A percentile compares a stretch with the other conserved stretches of the same genome.
Evolutionary conservation across 2,888 invertebrate genomes (phyloP).

Genomic region (Cataglyphis rosenhaueri): DNA sequence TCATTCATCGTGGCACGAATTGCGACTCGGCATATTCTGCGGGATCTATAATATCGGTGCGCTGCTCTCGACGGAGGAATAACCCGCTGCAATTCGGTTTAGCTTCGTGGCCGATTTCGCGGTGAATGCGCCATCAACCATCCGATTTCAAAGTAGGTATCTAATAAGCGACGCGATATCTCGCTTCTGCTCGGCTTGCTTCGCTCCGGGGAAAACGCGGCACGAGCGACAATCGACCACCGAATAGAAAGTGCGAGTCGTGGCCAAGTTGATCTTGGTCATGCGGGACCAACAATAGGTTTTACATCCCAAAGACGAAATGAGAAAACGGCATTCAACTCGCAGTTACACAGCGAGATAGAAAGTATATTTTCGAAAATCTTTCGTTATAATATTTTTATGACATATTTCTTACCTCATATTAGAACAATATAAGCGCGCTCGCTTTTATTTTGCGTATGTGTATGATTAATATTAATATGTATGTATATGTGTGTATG

Average conservation of each 20-base stretch:
- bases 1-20: constrained; percentile 73
- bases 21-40: constrained; percentile 59
- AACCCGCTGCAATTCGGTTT: constrained; percentile 55
- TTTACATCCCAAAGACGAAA: constrained; percentile 45
- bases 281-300: constrained; percentile 57
- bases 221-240: constrained; percentile 55
- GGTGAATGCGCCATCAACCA: constrained; percentile 50
- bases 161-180: constrained; percentile 58
- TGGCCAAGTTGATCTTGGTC: constrained; percentile 42
- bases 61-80: constrained; percentile 19
- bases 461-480: no score
- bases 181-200: constrained; percentile 58
- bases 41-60: constrained; percentile 70
- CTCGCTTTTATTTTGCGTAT: no score
- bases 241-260: constrained; percentile 66
- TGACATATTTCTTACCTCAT: no score
- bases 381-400: not conserved
- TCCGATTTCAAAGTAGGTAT: constrained; percentile 54
- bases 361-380: constrained; percentile 4
- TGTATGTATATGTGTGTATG: no score
- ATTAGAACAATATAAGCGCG: no score
- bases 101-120: constrained; percentile 55
- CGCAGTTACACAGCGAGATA: constrained; percentile 5
- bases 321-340: constrained; percentile 33
- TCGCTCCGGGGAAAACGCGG: constrained; percentile 46